Evolutionary conservation across 2,113 vertebrate genomes (phyloP).

Genomic region (Malurus elegans): DNA sequence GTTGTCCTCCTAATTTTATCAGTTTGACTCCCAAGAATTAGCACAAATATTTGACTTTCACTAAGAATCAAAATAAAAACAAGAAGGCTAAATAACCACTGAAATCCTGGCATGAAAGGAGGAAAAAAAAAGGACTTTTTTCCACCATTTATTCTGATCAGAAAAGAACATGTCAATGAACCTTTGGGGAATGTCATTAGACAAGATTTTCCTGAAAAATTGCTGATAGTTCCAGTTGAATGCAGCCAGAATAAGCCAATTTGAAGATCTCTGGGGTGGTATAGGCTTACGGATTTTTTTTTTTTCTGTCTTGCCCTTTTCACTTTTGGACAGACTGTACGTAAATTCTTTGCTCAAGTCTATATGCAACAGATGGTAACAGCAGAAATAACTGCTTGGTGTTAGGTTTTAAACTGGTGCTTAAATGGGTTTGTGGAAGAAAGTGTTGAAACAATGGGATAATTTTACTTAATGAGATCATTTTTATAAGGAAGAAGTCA

Average conservation of each 20-base stretch:
- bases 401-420: constrained; percentile 36
- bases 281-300: background rate
- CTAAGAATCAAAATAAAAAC: background rate
- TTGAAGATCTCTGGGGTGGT: constrained; percentile 3
- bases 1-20: background rate
- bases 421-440: constrained; percentile 5
- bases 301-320: constrained; percentile 37
- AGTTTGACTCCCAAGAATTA: background rate
- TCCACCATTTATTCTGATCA: background rate
- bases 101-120: background rate
- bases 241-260: background rate
- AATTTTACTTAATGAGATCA: constrained; percentile 21
- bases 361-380: constrained; percentile 44
- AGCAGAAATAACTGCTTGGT: constrained; percentile 41
- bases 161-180: background rate
- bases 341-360: constrained; percentile 36
- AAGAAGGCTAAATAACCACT: background rate
- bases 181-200: constrained; percentile 1
- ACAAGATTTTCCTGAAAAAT: constrained; percentile 7
- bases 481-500: background rate
- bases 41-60: background rate
- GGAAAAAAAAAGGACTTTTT: background rate
- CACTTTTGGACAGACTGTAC: constrained; percentile 28
- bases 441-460: constrained; percentile 35
- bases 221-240: constrained; percentile 14